Base-by-base conservation (phyloP, 2,888 invertebrate genomes). In the Apoda limacodes region DNA sequence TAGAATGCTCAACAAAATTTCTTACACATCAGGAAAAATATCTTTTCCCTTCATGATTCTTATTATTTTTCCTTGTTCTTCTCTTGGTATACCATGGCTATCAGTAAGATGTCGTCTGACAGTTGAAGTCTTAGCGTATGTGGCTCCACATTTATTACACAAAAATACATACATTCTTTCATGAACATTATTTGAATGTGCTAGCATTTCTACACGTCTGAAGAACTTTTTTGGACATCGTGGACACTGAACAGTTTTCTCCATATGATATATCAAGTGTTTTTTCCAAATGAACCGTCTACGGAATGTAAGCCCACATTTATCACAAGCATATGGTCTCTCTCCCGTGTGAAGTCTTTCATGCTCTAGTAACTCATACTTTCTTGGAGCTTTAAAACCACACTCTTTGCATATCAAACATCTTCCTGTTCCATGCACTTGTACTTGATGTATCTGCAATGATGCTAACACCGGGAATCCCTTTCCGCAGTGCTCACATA, bases 401-500 rank as follows among this genome's bases (percentile, higher is more conserved):
- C 78, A 80, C 12, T 60, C 55, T 7, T 64, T 56, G 35, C 78
- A 80, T 40, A 63, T 50, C 6, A 66, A 39, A 29, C 47, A 59
- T 0, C 60, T 62, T 1, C 75, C 76, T 0, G 59, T 62, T 1
- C 60, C 70, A 4, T 78, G 78, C 2, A 48, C 47, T 2, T 56
- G 49, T 0, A 75, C 47, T 43, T 58, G 60, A 26, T 80, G 78
- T 15, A 55, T 50, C 13, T 62, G 54, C 12, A 80, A 37, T 13
- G 67, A 62, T 0, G 52, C 42, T 1, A 53, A 42, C 0, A 60
- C 52, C 0, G 71, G 60, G 28, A 65, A 76, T 0, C 66, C 69
- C 54, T 66, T 70, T 0, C 65, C 78, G 10, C 76, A 78, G 2
- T 68, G 60, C 30, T 80, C 78, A 17, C 78, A 80, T 2, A 80